These are phyloP conservation scores for Numenius arquata DNA, from an alignment of 2,113 vertebrate genomes.

Conservation along the genomic window DNA sequence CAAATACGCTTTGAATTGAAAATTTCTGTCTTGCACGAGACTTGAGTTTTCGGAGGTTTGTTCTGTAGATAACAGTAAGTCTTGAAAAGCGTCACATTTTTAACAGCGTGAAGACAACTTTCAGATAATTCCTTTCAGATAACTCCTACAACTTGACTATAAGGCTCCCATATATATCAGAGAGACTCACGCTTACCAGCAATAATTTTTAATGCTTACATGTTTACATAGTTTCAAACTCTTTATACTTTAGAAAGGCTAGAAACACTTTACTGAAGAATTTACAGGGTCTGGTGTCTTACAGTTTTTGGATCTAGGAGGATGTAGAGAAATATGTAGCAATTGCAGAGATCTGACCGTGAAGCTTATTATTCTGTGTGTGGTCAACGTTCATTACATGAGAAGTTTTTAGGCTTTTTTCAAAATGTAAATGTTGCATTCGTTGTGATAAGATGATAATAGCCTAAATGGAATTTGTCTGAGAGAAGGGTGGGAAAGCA, in stretches of 20 bases:
- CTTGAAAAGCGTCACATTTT: not conserved
- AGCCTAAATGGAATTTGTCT: not conserved
- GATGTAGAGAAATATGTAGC: not conserved
- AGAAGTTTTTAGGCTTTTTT: not conserved
- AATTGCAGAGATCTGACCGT: not conserved
- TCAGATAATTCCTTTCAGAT: not conserved
- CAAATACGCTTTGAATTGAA: not conserved
- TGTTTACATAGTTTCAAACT: not conserved
- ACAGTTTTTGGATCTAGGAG: not conserved
- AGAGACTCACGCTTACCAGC: not conserved
- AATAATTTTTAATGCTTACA: not conserved
- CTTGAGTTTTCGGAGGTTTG: not conserved
- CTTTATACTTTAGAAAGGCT: not conserved
- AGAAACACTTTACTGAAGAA: not conserved
- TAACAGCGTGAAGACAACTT: not conserved
- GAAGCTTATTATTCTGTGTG: not conserved
- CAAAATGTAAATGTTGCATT: not conserved
- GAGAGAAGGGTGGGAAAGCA: not conserved
- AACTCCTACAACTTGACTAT: not conserved
- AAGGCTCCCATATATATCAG: not conserved
- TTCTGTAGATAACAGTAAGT: not conserved
- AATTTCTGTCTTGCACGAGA: not conserved
- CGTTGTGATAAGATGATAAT: not conserved
- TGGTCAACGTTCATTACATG: not conserved
- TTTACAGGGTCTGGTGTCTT: not conserved